Percentiles rank a stretch among this genome's conserved stretches.
phyloP scores from a whole-genome alignment of 2,797 vertebrate genomes.

The Calcarius lapponicus region DNA sequence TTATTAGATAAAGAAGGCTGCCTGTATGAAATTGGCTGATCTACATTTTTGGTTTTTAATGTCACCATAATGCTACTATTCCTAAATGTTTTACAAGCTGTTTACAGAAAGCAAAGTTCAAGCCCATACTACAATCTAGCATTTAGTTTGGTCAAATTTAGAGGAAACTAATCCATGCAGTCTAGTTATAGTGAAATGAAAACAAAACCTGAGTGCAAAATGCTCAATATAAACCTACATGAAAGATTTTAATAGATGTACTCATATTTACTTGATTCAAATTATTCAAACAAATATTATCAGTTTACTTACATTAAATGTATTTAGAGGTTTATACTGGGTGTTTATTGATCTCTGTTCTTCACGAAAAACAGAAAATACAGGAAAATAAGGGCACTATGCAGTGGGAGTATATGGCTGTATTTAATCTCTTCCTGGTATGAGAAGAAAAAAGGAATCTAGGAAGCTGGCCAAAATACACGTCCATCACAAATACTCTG shows the following conservation, averaged over 20 bases:
- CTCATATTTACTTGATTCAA: not conserved
- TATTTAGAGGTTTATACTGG: conserved; percentile 5
- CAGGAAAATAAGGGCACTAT: not conserved
- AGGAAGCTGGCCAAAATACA: conserved; percentile 11
- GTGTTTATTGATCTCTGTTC: not conserved
- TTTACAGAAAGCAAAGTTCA: conserved; percentile 39
- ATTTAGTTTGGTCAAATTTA: conserved; percentile 5
- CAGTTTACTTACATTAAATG: conserved; percentile 6
- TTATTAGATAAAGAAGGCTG: conserved; percentile 63
- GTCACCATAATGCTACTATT: conserved; percentile 30
- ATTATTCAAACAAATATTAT: not conserved
- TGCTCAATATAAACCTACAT: not conserved
- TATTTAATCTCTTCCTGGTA: not conserved
- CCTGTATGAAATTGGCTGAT: conserved; percentile 42
- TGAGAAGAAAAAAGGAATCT: not conserved
- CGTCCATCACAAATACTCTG: not conserved
- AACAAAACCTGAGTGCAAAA: not conserved
- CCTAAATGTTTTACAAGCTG: conserved; percentile 59
- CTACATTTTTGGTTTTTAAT: conserved; percentile 40
- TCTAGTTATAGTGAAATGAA: not conserved
- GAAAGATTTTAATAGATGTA: not conserved
- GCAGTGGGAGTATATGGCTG: not conserved
- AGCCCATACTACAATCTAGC: not conserved
- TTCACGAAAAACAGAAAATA: not conserved
- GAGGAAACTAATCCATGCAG: conserved; percentile 43